A percentile compares a stretch with the other conserved stretches of the same genome.
Conservation (phyloP, 2,797 vertebrate genomes). For the Buceros bicornis region DNA sequence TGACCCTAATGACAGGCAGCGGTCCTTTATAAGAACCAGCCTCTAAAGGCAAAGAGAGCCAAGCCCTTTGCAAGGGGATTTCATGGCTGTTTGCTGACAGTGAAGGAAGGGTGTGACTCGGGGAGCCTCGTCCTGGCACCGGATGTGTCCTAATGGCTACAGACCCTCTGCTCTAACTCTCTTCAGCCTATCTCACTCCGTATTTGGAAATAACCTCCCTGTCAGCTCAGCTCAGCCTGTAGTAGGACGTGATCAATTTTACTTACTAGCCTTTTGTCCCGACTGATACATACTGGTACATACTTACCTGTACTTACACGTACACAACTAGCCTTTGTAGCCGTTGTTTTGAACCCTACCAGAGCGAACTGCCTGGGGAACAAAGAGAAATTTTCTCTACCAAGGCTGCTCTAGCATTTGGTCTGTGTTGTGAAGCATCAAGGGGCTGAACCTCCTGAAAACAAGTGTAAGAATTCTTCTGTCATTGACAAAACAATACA, state of each 20-base stretch:
- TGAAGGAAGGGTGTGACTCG: not conserved
- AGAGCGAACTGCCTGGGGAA: not conserved
- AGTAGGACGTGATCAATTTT: not conserved
- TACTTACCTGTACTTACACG: no score
- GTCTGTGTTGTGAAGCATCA: not conserved
- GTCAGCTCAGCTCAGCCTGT: not conserved
- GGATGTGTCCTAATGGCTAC: not conserved
- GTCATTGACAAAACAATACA: not conserved
- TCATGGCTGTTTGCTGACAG: not conserved
- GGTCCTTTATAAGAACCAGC: not conserved
- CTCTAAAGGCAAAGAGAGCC: not conserved
- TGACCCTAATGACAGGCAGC: slow-evolving; percentile 5
- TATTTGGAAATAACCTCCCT: not conserved
- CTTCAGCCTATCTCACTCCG: not conserved
- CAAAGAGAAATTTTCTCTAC: not conserved
- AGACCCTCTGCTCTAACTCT: not conserved
- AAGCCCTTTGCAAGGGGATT: not conserved
- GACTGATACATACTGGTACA: not conserved
- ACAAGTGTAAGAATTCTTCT: not conserved
- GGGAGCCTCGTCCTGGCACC: not conserved
- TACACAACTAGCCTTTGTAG: not conserved
- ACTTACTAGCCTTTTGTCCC: not conserved
- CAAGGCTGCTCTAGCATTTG: not conserved
- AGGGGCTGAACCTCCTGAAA: not conserved
- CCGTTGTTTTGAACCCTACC: not conserved